These are phyloP conservation scores for Menura novaehollandiae DNA, from an alignment of 2,113 vertebrate species.

Conservation along the genomic window DNA sequence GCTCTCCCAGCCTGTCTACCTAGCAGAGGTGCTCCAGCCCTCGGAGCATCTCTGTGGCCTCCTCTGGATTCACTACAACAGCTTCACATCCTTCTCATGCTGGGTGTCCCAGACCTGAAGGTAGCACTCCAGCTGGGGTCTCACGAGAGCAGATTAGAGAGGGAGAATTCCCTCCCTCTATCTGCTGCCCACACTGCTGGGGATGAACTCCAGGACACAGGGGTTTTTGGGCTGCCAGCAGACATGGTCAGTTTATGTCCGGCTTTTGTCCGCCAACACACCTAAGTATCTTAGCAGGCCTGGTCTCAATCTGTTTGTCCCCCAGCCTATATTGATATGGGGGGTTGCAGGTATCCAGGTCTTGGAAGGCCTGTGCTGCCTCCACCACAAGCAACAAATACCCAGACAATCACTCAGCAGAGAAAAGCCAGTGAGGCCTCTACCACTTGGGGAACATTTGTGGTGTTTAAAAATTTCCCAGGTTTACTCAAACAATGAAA, in stretches of 20 bases:
- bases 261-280: background rate
- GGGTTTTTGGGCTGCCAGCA: background rate
- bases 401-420: background rate
- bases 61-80: background rate
- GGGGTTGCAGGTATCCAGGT: background rate
- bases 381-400: background rate
- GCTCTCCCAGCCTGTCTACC: background rate
- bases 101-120: background rate
- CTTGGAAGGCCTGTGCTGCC: background rate
- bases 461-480: slow-evolving; percentile 62
- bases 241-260: background rate
- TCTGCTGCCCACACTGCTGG: background rate
- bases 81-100: background rate
- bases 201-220: background rate
- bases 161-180: background rate
- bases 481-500: slow-evolving; percentile 69
- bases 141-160: background rate
- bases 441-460: slow-evolving; percentile 28
- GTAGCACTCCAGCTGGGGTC: background rate
- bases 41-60: background rate
- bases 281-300: background rate
- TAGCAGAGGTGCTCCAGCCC: background rate
- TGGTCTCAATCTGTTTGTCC: background rate
- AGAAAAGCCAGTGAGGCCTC: background rate
- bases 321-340: background rate